Conservation (phyloP, 2,888 invertebrate genomes). For the Abrostola triplasia region DNA sequence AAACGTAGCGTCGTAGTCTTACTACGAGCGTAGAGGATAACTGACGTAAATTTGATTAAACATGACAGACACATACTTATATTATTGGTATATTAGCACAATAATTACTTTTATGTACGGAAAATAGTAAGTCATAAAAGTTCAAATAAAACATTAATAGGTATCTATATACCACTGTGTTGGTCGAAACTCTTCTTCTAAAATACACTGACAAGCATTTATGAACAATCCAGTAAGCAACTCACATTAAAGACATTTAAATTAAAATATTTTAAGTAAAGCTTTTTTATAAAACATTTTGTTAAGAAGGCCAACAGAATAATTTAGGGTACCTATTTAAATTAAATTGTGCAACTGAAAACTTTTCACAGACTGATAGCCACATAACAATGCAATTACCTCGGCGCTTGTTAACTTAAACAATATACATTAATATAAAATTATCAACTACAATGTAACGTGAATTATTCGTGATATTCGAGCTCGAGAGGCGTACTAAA, state of each 20-base stretch:
- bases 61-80: conserved; percentile 5
- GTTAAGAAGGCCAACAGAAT: conserved; percentile 15
- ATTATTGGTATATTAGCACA: background rate
- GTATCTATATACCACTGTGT: too few relatives aligned
- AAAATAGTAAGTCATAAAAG: too few relatives aligned
- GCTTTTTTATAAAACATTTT: conserved; percentile 13
- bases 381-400: conserved; percentile 65
- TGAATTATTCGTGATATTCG: conserved; percentile 67
- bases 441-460: conserved; percentile 61
- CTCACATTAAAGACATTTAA: background rate
- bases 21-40: conserved; percentile 42
- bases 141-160: too few relatives aligned
- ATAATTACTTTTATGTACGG: too few relatives aligned
- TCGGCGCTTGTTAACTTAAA: conserved; percentile 60
- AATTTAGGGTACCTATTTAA: conserved; percentile 18
- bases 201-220: conserved; percentile 3
- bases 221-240: background rate
- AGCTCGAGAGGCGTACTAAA: conserved; percentile 57
- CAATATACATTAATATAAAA: conserved; percentile 63
- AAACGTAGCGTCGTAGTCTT: conserved; percentile 36
- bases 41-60: conserved; percentile 14
- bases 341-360: conserved; percentile 39
- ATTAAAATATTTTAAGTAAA: background rate
- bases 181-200: too few relatives aligned
- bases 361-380: conserved; percentile 43